Percentiles rank a stretch among this genome's conserved stretches.
phyloP scores from a whole-genome alignment of 2,888 invertebrate genomes.

The Oligia latruncula region DNA sequence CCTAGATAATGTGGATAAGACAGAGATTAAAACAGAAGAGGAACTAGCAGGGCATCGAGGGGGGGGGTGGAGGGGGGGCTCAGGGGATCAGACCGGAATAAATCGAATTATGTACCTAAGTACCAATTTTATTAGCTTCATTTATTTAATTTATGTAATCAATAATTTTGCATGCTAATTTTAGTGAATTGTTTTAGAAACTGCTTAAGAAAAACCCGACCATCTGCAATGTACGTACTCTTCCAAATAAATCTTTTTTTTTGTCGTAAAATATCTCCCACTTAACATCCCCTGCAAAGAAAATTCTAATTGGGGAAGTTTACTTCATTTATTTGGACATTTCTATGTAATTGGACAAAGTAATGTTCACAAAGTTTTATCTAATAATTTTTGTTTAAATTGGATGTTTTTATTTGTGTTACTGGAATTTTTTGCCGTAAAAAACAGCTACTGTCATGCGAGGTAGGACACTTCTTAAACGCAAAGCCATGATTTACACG shows the following conservation, averaged over 20 bases:
- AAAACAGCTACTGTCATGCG: not conserved
- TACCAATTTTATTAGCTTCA: too few species aligned
- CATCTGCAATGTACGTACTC: not conserved
- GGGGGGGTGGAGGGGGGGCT: too few species aligned
- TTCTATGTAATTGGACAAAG: conserved; percentile 41
- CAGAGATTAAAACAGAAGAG: too few species aligned
- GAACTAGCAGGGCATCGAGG: too few species aligned
- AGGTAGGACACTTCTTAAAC: too few species aligned
- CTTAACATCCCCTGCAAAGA: conserved; percentile 40
- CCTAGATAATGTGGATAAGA: too few species aligned
- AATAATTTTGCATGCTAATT: not conserved
- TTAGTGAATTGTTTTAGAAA: not conserved
- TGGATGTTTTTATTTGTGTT: conserved; percentile 42
- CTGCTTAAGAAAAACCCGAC: not conserved
- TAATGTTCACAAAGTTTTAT: conserved; percentile 47
- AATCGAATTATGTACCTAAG: too few species aligned
- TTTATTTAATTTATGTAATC: not conserved
- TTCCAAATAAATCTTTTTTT: not conserved
- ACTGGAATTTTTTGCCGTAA: not conserved
- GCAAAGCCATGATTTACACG: not conserved
- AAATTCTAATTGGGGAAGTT: conserved; percentile 62
- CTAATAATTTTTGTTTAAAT: conserved; percentile 40
- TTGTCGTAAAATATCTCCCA: conserved; percentile 36
- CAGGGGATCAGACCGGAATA: too few species aligned
- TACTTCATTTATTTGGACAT: conserved; percentile 55